Conservation (phyloP, 1,140 invertebrate genomes). For the Microplitis demolitor region DNA sequence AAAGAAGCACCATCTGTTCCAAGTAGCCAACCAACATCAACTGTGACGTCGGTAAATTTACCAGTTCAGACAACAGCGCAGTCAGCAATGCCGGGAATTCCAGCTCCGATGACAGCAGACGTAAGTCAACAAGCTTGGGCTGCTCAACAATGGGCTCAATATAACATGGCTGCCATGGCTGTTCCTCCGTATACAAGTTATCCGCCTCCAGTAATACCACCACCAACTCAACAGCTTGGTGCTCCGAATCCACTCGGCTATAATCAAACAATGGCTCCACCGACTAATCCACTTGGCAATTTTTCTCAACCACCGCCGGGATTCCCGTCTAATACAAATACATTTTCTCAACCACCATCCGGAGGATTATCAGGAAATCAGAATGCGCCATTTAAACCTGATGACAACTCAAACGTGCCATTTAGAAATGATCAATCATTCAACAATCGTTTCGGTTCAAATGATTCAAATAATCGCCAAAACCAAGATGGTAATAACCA, state of each 20-base stretch:
- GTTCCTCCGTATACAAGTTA: conserved; percentile 17
- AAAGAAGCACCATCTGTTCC: conserved; percentile 41
- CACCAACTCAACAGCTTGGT: conserved; percentile 14
- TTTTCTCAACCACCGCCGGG: conserved; percentile 41
- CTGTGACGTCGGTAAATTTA: conserved; percentile 20
- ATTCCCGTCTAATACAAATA: conserved; percentile 14
- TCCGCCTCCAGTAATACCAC: conserved; percentile 16
- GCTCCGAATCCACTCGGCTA: conserved; percentile 16
- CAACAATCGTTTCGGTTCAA: conserved; percentile 9
- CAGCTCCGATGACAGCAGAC: conserved; percentile 37
- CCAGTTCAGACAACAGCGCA: conserved; percentile 26
- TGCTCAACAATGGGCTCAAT: conserved; percentile 53
- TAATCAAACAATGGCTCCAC: conserved; percentile 20
- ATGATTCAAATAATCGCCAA: conserved; percentile 23
- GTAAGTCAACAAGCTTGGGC: conserved; percentile 48
- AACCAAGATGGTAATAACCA: conserved; percentile 9
- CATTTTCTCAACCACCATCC: background rate
- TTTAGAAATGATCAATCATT: conserved; percentile 4
- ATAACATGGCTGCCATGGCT: conserved; percentile 42
- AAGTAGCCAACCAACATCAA: conserved; percentile 16
- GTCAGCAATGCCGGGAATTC: conserved; percentile 19
- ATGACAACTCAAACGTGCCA: background rate
- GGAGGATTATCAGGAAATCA: background rate
- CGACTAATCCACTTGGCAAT: conserved; percentile 31
- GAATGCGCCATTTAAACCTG: background rate